Evolutionary conservation across 2,797 vertebrate genomes (phyloP), one percentile per base, ranked within the genome.

Genomic region (Mus minutoides): DNA sequence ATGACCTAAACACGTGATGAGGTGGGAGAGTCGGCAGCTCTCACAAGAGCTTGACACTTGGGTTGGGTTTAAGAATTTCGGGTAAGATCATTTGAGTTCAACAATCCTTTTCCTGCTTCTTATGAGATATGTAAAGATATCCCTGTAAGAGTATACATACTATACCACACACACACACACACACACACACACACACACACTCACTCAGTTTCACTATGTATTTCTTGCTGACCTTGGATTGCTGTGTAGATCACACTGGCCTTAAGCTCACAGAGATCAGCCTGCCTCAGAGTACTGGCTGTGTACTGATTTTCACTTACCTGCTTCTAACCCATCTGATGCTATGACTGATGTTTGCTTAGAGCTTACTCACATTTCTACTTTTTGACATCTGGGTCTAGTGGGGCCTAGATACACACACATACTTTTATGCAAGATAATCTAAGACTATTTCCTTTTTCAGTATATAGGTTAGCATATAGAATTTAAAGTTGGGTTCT

Each of bases 401-500:
- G 11, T 94, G 52, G 14, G 75, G 16, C 40, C 58, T 80, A 22
- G 21, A 93, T 37, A 83, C 4, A 34, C 37, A 77, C 5, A 49
- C 4, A 22, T 9, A 29, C 40, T 60, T 60, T 62, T 37, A 80
- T 49, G 49, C 5, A 49, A 40, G 77, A 69, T 22, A 85, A 83
- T 73, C 77, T 76, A 88, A 73, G 69, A 85, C 34, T 96, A 76
- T 95, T 91, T 89, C 24, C 24, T 54, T 56, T 95, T 96, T 90
- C 12, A 76, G n/a, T 46, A 82, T 43, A 67, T 49, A 85, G 19
- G 29, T 11, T 79, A 89, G 49, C 88, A 92, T 91, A 95, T 49
- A 94, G 62, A 78, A 29, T 67, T 92, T 96, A 94, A 92, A 79
- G 16, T 88, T 93, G 56, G n/a, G 2, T 82, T 83, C n/a, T 95